A percentile compares a stretch with the other conserved stretches of the same genome.
Evolutionary conservation across 2,888 invertebrate genomes (phyloP).

Genomic region (Amphipoea oculea): DNA sequence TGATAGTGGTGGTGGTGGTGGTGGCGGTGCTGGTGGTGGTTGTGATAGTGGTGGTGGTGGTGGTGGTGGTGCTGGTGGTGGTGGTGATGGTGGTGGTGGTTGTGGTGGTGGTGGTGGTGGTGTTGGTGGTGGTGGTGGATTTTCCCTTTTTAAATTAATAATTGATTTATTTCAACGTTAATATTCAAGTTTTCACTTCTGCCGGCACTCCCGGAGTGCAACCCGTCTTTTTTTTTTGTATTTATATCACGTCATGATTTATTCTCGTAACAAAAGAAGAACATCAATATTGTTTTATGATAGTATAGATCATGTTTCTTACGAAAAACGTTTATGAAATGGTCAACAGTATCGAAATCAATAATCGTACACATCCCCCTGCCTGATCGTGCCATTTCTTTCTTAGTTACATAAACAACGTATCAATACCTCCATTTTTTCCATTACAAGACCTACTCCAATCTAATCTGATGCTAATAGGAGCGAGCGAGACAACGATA

Average conservation of each 20-base stretch:
- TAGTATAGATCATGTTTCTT: background rate
- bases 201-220: too few relatives aligned
- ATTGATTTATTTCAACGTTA: too few relatives aligned
- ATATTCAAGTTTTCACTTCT: too few relatives aligned
- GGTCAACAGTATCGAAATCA: background rate
- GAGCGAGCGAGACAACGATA: conserved; percentile 53
- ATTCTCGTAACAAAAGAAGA: background rate
- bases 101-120: too few relatives aligned
- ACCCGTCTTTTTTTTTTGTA: background rate
- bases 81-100: too few relatives aligned
- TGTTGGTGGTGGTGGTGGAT: too few relatives aligned
- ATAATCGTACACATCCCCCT: background rate
- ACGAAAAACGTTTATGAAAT: background rate
- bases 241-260: background rate
- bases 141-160: too few relatives aligned
- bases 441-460: conserved; percentile 33
- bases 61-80: too few relatives aligned
- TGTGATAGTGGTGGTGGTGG: too few relatives aligned
- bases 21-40: too few relatives aligned
- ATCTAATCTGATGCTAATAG: conserved; percentile 53
- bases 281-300: background rate
- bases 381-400: background rate
- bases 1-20: too few relatives aligned
- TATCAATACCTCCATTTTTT: conserved; percentile 32
- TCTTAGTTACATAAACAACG: background rate